Conservation (phyloP, 2,113 vertebrate species). For the Sturnira hondurensis region DNA sequence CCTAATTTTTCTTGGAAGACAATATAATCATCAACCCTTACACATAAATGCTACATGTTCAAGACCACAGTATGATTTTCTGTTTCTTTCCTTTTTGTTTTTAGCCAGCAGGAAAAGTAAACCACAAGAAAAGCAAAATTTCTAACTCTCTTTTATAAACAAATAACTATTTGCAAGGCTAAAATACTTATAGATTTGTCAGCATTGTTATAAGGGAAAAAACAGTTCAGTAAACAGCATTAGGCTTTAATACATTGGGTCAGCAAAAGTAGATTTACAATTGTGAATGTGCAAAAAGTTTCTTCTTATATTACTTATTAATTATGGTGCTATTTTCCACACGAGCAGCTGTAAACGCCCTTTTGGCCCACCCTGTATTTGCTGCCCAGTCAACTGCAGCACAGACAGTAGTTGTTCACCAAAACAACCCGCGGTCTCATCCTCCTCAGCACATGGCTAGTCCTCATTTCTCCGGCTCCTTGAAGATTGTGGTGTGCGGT, state of each 20-base stretch:
- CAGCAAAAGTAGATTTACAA: neutral
- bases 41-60: neutral
- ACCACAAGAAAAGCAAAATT: neutral
- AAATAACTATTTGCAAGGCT: conserved; percentile 1
- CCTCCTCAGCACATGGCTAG: neutral
- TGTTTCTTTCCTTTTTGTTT: neutral
- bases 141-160: neutral
- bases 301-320: neutral
- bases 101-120: neutral
- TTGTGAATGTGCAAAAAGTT: neutral
- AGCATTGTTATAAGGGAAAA: neutral
- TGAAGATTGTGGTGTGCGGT: neutral
- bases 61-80: neutral
- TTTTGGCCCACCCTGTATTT: neutral
- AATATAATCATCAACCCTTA: conserved; percentile 3
- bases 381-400: neutral
- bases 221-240: neutral
- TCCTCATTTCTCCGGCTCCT: neutral
- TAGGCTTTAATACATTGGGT: neutral
- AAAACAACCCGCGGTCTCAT: neutral
- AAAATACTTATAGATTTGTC: neutral
- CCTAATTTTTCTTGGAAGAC: conserved; percentile 6
- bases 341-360: neutral
- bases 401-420: neutral
- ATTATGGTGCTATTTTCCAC: neutral